Conservation (phyloP, 2,888 invertebrate species). For the Incurvaria masculella region DNA sequence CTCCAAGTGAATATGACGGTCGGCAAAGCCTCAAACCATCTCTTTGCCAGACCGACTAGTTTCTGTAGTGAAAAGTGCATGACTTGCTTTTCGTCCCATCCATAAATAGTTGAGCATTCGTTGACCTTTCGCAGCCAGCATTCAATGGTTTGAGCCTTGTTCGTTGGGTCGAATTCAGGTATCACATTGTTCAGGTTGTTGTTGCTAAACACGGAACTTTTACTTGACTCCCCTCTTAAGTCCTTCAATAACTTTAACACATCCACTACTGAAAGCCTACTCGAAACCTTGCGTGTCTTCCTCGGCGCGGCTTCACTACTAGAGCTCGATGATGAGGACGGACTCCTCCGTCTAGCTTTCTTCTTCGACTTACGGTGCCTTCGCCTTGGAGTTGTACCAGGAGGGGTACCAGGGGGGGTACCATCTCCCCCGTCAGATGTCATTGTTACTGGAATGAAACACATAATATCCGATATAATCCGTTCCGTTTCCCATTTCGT, state of each 20-base stretch:
- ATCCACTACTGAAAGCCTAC: not conserved
- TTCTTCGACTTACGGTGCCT: too few relatives aligned
- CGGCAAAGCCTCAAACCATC: constrained; percentile 16
- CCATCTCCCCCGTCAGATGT: too few relatives aligned
- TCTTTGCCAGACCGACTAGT: constrained; percentile 15
- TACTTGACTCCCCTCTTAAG: too few relatives aligned
- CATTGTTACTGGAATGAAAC: too few relatives aligned
- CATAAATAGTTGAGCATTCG: constrained; percentile 14
- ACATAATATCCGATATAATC: too few relatives aligned
- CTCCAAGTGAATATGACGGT: constrained; percentile 15
- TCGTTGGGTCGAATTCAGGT: constrained; percentile 10
- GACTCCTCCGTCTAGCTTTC: too few relatives aligned
- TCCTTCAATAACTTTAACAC: not conserved
- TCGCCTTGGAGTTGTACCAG: too few relatives aligned
- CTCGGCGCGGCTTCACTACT: too few relatives aligned
- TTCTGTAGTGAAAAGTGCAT: constrained; percentile 16
- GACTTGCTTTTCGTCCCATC: constrained; percentile 15
- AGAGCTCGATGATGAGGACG: too few relatives aligned
- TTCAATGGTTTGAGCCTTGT: constrained; percentile 6
- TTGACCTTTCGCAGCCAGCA: constrained; percentile 15
- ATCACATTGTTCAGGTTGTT: not conserved
- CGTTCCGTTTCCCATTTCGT: too few relatives aligned
- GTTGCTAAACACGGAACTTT: not conserved
- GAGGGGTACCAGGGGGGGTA: too few relatives aligned
- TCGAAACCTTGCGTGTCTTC: not conserved